A percentile compares a stretch with the other conserved stretches of the same genome.
Conservation (phyloP, 1,140 invertebrate species). For the Palaemon carinicauda region DNA sequence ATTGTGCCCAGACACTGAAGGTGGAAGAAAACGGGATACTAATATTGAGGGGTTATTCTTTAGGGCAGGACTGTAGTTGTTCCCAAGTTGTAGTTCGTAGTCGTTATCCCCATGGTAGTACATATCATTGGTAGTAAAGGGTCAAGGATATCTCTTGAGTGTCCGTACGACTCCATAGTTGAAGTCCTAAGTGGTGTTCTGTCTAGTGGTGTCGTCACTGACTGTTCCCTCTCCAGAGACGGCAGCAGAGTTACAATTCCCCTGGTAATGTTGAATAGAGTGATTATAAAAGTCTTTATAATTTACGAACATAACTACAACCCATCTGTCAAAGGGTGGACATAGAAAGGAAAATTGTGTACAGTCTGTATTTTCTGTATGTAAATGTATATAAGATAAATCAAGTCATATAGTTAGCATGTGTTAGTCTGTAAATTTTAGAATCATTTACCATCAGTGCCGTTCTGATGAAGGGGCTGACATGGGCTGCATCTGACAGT, state of each 20-base stretch:
- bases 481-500: slow-evolving; percentile 43
- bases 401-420: slow-evolving; percentile 51
- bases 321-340: slow-evolving; percentile 26
- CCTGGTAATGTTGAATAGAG: too few relatives aligned
- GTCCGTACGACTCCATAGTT: slow-evolving; percentile 2
- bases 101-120: slow-evolving; percentile 35
- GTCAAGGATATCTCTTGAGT: background rate
- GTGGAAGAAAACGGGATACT: too few relatives aligned
- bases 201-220: slow-evolving; percentile 13
- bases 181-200: background rate
- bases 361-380: slow-evolving; percentile 52
- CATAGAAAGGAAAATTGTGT: slow-evolving; percentile 50
- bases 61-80: slow-evolving; percentile 4
- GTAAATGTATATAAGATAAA: slow-evolving; percentile 52
- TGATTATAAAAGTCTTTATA: background rate
- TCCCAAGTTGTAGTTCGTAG: slow-evolving; percentile 34
- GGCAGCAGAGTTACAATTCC: background rate
- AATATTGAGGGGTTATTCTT: background rate
- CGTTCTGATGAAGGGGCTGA: slow-evolving; percentile 52
- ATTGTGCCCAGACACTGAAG: too few relatives aligned
- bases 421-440: slow-evolving; percentile 55
- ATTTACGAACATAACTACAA: background rate
- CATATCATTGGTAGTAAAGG: slow-evolving; percentile 48
- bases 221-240: slow-evolving; percentile 20
- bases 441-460: slow-evolving; percentile 53